Conservation (phyloP, 1,140 invertebrate species). For the Cydia fagiglandana region DNA sequence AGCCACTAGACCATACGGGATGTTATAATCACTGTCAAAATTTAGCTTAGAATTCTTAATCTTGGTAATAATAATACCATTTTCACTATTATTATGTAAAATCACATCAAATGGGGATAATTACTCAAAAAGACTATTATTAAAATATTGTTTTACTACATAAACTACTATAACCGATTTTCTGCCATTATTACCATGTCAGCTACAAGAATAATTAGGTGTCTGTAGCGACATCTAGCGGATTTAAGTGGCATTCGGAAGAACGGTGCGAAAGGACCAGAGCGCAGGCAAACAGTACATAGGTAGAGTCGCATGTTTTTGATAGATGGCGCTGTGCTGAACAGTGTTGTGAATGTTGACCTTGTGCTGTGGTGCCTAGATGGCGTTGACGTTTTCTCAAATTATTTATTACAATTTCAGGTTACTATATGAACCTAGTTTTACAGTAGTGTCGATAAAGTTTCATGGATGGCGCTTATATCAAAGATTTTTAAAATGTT, state of each 20-base stretch:
- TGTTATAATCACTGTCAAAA: not conserved
- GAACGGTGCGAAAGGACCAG: not conserved
- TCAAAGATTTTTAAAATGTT: not conserved
- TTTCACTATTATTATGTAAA: not conserved
- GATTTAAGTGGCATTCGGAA: not conserved
- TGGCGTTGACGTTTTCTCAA: not conserved
- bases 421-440: not conserved
- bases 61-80: not conserved
- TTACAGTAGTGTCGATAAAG: not conserved
- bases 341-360: not conserved
- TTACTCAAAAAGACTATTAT: too few relatives aligned
- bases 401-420: not conserved
- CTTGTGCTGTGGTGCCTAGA: not conserved
- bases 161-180: too few relatives aligned
- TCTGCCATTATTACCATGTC: too few relatives aligned
- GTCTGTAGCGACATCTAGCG: not conserved
- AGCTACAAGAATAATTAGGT: too few relatives aligned
- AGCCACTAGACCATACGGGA: conserved; percentile 32
- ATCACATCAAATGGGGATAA: too few relatives aligned
- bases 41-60: not conserved
- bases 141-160: too few relatives aligned
- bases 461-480: not conserved
- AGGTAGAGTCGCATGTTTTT: not conserved
- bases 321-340: not conserved
- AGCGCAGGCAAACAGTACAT: not conserved